Percentiles rank a stretch among this genome's conserved stretches.
These are phyloP conservation scores for Prolemur simus DNA, from an alignment of 2,113 vertebrate species.

Conservation along the genomic window DNA sequence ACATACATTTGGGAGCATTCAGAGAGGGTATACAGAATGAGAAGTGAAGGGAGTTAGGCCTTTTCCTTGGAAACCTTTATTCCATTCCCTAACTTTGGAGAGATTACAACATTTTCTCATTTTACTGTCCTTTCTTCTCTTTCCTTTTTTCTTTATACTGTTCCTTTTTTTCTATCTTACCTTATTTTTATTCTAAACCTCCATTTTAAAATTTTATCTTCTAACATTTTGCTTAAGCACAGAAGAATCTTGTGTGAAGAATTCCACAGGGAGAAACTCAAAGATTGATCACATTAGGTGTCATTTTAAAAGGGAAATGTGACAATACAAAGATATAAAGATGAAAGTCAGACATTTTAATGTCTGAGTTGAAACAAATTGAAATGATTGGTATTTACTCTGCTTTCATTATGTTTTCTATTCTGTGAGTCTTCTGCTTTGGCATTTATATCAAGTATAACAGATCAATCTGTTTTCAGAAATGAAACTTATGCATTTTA, in stretches of 20 bases:
- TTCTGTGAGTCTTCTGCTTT: constrained; percentile 7
- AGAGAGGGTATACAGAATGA: background rate
- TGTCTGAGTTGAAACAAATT: background rate
- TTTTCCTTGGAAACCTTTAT: background rate
- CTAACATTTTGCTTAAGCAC: constrained; percentile 20
- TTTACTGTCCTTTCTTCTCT: background rate
- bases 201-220: background rate
- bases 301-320: constrained; percentile 37
- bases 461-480: constrained; percentile 18
- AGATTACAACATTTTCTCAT: background rate
- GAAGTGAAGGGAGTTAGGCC: background rate
- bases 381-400: background rate
- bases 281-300: background rate
- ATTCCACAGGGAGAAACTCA: background rate
- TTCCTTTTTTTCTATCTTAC: background rate
- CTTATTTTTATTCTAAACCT: constrained; percentile 48
- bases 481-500: constrained; percentile 5
- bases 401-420: background rate
- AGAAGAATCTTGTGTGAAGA: constrained; percentile 26
- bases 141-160: background rate
- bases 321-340: background rate
- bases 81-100: background rate
- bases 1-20: background rate
- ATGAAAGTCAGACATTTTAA: background rate
- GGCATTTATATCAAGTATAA: background rate